Evolutionary conservation across 23 tunicate genomes (phyloP), one percentile per base, ranked within the genome.

Genomic region (Trididemnum clinides): DNA sequence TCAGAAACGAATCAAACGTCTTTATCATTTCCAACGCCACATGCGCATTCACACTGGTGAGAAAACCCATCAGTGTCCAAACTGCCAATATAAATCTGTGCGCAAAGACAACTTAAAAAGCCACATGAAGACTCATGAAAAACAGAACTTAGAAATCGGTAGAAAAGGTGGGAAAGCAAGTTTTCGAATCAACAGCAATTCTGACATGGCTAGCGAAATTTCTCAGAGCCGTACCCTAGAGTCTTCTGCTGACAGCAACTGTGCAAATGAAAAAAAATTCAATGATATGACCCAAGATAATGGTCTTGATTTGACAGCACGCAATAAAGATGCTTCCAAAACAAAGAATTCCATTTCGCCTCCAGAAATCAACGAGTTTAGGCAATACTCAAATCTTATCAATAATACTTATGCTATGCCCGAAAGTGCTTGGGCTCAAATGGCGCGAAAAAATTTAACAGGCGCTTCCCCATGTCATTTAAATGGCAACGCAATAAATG

Each of bases 41-140:
- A 97, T 97, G 99, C 82, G 99, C 22, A 97, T 97, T 38, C 99
- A 97, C 72, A 92, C 98, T 71, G 99, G 99, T 20, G 99, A 97
- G 51, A 97, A 97, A 80, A 85, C 87, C 18, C 99, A 97, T 84
- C 89, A 92, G 28, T 97, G 99, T 71, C 97, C 97, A 34, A 92
- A 57, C 39, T 97, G 99, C 50, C 97, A 97, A 30, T 97, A 97
- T 77, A 94, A 94, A 57, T 97, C 99, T 1, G 99, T 97, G 64
- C 72, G 99, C 29, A 97, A 97, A 71, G 99, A 97, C 76, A 97
- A 97, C 77, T 58, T 97, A 15, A 97, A 97, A 74, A 84, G 90
- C 73, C 99, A 97, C 82, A 94, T 97, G 97, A 97, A 97, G 34
- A 97, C 99, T 6, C 99, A 97, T 84, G 95, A 97, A 39, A 97